Evolutionary conservation across 92 coral and sea anemone species (phyloP).

Genomic region (Zoanthus solanderi): DNA sequence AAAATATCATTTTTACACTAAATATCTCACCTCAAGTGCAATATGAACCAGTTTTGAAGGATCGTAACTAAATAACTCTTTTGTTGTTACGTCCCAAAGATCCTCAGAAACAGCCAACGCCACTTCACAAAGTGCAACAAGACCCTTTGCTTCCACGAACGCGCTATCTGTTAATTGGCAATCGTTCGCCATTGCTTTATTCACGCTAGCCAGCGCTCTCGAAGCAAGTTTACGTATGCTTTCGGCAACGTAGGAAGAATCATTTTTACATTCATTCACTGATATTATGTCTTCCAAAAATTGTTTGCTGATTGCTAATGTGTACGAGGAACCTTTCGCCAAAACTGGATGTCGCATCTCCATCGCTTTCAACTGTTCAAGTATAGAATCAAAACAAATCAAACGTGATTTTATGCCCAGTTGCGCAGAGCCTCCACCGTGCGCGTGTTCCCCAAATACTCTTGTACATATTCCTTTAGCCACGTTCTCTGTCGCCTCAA

Average conservation of each 20-base stretch:
- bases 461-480: slow-evolving; percentile 23
- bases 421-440: background rate
- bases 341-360: slow-evolving; percentile 24
- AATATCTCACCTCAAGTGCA: slow-evolving; percentile 26
- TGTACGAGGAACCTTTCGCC: slow-evolving; percentile 27
- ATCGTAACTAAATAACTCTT: slow-evolving; percentile 21
- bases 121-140: slow-evolving; percentile 39
- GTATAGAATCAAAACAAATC: background rate
- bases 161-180: background rate
- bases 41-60: slow-evolving; percentile 37
- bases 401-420: background rate
- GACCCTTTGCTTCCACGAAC: background rate
- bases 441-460: background rate
- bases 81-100: slow-evolving; percentile 17
- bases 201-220: background rate
- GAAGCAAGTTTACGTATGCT: background rate
- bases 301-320: slow-evolving; percentile 34
- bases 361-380: background rate
- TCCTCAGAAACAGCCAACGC: slow-evolving; percentile 25
- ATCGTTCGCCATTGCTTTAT: background rate
- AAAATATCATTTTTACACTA: background rate
- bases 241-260: background rate
- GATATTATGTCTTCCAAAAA: slow-evolving; percentile 19
- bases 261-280: background rate
- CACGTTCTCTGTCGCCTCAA: slow-evolving; percentile 32